Evolutionary conservation across 2,888 invertebrate genomes (phyloP).

Genomic region (Scaeva pyrastri): DNA sequence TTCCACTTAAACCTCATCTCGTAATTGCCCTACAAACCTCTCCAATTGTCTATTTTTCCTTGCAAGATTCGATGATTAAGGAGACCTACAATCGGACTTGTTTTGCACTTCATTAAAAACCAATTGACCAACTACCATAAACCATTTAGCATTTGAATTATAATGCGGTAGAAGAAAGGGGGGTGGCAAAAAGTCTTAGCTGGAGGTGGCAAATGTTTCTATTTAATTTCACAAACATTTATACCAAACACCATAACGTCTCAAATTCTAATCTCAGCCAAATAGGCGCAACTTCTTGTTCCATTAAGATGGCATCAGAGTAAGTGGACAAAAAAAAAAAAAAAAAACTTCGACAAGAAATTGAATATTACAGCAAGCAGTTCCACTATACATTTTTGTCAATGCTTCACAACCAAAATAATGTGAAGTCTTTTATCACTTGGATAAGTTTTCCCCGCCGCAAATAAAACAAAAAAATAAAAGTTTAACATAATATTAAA

Average conservation of each 20-base stretch:
- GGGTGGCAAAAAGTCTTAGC: not conserved
- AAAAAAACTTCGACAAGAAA: slow-evolving; percentile 40
- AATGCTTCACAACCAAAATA: slow-evolving; percentile 6
- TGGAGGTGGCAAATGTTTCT: slow-evolving; percentile 6
- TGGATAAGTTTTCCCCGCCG: slow-evolving; percentile 28
- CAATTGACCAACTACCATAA: slow-evolving; percentile 28
- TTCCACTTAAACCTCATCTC: not conserved
- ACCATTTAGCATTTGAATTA: slow-evolving; percentile 13
- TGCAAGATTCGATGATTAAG: not conserved
- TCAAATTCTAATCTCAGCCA: slow-evolving; percentile 50
- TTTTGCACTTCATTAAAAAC: slow-evolving; percentile 39
- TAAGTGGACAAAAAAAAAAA: slow-evolving; percentile 18
- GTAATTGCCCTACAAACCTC: not conserved
- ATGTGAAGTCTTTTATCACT: slow-evolving; percentile 68
- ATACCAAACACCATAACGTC: slow-evolving; percentile 17
- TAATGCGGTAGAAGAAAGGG: no score
- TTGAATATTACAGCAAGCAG: slow-evolving; percentile 44
- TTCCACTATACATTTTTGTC: not conserved
- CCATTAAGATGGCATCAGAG: slow-evolving; percentile 52
- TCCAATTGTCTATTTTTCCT: not conserved
- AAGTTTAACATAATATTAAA: slow-evolving; percentile 30
- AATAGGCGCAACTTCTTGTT: slow-evolving; percentile 36
- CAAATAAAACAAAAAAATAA: slow-evolving; percentile 3
- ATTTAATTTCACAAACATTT: slow-evolving; percentile 14
- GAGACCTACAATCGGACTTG: not conserved